Evolutionary conservation across 1,140 invertebrate species (phyloP).

Genomic region (Cotesia glomerata): DNA sequence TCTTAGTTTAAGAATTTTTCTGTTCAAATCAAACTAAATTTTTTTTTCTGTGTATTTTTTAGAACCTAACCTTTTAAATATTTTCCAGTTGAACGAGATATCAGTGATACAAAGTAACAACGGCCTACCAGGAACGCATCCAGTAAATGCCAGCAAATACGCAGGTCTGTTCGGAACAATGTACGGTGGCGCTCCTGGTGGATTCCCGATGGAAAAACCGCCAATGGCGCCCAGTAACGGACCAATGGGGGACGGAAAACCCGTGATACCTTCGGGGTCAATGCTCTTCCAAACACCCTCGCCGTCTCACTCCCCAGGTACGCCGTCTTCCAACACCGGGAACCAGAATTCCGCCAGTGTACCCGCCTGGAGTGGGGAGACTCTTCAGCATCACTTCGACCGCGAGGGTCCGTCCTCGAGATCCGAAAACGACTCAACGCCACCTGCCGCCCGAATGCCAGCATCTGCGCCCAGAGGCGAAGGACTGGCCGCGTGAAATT

Average conservation of each 20-base stretch:
- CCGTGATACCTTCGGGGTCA: constrained; percentile 52
- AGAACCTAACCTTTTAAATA: no score
- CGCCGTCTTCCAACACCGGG: constrained; percentile 54
- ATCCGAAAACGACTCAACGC: constrained; percentile 49
- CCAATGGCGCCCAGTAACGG: constrained; percentile 51
- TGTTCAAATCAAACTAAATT: no score
- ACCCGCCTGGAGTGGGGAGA: constrained; percentile 51
- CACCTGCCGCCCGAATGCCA: constrained; percentile 51
- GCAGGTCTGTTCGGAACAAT: constrained; percentile 58
- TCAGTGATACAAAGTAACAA: constrained; percentile 69
- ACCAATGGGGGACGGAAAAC: constrained; percentile 49
- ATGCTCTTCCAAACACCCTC: constrained; percentile 59
- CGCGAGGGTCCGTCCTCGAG: constrained; percentile 45
- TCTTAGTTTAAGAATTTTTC: no score
- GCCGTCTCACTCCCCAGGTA: constrained; percentile 52
- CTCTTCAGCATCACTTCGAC: constrained; percentile 56
- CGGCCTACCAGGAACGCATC: constrained; percentile 51
- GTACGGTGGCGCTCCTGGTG: constrained; percentile 48
- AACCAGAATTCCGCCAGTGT: constrained; percentile 53
- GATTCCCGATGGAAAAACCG: constrained; percentile 51
- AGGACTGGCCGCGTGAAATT: constrained; percentile 60
- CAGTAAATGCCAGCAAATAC: constrained; percentile 54
- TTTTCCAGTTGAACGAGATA: constrained; percentile 70
- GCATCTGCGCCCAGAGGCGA: constrained; percentile 60
- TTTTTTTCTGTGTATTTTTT: no score